phyloP scores from a whole-genome alignment of 2,113 vertebrate genomes.

The Heterochromis multidens region DNA sequence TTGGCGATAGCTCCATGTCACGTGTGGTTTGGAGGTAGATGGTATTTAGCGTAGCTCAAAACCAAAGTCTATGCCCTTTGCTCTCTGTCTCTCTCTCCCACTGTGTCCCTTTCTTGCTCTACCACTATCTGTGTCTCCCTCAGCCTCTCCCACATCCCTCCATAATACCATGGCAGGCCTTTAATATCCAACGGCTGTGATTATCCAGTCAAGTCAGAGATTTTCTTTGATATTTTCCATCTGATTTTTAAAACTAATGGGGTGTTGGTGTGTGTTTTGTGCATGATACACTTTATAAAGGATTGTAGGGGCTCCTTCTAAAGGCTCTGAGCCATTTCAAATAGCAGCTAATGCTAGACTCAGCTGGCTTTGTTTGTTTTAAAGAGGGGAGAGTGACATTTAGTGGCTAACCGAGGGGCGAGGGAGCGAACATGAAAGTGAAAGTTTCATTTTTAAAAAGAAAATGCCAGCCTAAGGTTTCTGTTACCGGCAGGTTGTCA shows the following conservation, averaged over 20 bases:
- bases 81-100: constrained; percentile 34
- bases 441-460: constrained; percentile 67
- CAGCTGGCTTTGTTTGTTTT: constrained; percentile 70
- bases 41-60: constrained; percentile 48
- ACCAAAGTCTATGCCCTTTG: constrained; percentile 45
- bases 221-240: constrained; percentile 65
- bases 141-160: constrained; percentile 36
- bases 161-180: constrained; percentile 46
- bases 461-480: constrained; percentile 61
- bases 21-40: constrained; percentile 55
- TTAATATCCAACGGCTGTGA: constrained; percentile 67
- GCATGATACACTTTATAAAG: constrained; percentile 47
- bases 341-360: constrained; percentile 67
- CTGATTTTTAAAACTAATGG: constrained; percentile 61
- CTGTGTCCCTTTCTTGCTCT: neutral
- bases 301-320: constrained; percentile 28
- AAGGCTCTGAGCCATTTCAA: constrained; percentile 67
- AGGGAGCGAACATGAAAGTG: constrained; percentile 67
- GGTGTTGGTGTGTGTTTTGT: constrained; percentile 45
- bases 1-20: constrained; percentile 54
- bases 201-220: constrained; percentile 63
- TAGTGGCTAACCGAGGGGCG: constrained; percentile 70
- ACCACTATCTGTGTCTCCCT: constrained; percentile 32
- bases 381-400: constrained; percentile 68
- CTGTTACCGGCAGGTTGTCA: constrained; percentile 59